phyloP scores from a whole-genome alignment of 23 tunicate species.

The Corella eumyota region DNA sequence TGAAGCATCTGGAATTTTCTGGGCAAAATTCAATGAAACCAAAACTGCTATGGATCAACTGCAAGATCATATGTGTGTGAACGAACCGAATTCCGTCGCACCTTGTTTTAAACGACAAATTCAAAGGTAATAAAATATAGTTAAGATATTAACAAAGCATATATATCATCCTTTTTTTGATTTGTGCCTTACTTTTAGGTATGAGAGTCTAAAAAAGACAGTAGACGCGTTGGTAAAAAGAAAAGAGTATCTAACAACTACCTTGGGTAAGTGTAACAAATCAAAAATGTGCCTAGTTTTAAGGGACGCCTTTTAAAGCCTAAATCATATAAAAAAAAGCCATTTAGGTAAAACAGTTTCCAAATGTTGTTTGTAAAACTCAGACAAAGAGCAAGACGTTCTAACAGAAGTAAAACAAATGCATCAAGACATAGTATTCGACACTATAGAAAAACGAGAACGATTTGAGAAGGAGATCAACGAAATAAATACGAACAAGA shows the following conservation, averaged over 20 bases:
- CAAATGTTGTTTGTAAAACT: too few relatives aligned
- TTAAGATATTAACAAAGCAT: background rate
- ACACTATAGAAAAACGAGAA: background rate
- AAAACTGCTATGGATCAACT: slow-evolving; percentile 37
- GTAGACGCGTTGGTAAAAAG: too few relatives aligned
- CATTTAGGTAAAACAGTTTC: too few relatives aligned
- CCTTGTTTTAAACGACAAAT: slow-evolving; percentile 29
- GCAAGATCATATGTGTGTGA: slow-evolving; percentile 25
- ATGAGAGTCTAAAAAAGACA: too few relatives aligned
- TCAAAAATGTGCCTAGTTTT: too few relatives aligned
- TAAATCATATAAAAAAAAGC: too few relatives aligned
- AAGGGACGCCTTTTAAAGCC: too few relatives aligned
- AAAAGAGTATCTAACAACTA: too few relatives aligned
- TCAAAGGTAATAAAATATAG: slow-evolving; percentile 21
- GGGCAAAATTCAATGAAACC: slow-evolving; percentile 20
- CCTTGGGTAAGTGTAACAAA: too few relatives aligned
- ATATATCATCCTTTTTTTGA: background rate
- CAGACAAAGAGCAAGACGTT: background rate
- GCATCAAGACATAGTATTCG: slow-evolving; percentile 17
- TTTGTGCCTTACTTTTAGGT: too few relatives aligned
- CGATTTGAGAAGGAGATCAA: background rate
- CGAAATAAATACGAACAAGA: background rate
- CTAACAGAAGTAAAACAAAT: slow-evolving; percentile 4
- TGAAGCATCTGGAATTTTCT: too few relatives aligned
- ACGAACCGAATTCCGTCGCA: slow-evolving; percentile 19